A percentile compares a stretch with the other conserved stretches of the same genome.
Conservation (phyloP, 2,797 vertebrate genomes). For the Syngnathus rostellatus region DNA sequence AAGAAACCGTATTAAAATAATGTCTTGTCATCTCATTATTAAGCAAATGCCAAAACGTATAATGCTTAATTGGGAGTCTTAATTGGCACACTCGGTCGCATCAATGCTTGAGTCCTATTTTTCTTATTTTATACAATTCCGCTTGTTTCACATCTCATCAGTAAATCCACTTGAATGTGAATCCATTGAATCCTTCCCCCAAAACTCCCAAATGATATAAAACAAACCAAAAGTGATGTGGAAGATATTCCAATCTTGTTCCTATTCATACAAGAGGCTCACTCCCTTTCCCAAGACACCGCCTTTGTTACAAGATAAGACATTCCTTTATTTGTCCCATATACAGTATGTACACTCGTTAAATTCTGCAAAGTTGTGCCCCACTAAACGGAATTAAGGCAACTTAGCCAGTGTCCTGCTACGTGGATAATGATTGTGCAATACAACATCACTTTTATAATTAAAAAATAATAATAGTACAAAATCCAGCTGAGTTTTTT, state of each 20-base stretch:
- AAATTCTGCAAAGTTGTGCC: constrained; percentile 43
- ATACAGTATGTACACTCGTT: constrained; percentile 53
- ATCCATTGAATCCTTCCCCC: background rate
- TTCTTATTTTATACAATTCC: background rate
- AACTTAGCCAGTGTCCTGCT: constrained; percentile 53
- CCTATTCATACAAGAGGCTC: background rate
- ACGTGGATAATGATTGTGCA: constrained; percentile 27
- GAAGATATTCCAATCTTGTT: background rate
- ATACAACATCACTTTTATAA: constrained; percentile 18
- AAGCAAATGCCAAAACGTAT: background rate
- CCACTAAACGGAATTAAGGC: constrained; percentile 61
- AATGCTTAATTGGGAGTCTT: background rate
- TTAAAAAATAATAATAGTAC: background rate
- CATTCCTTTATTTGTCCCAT: background rate
- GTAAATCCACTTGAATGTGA: background rate
- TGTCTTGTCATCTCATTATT: constrained; percentile 1
- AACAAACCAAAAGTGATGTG: background rate
- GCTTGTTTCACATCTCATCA: background rate
- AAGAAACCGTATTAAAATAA: background rate
- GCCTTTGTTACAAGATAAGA: background rate
- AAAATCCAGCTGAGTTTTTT: background rate
- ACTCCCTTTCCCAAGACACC: background rate
- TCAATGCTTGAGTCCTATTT: background rate
- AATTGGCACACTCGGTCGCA: background rate
- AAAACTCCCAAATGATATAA: background rate